These are phyloP conservation scores for Chorisops tibialis DNA, from an alignment of 2,888 invertebrate genomes.

Conservation along the genomic window DNA sequence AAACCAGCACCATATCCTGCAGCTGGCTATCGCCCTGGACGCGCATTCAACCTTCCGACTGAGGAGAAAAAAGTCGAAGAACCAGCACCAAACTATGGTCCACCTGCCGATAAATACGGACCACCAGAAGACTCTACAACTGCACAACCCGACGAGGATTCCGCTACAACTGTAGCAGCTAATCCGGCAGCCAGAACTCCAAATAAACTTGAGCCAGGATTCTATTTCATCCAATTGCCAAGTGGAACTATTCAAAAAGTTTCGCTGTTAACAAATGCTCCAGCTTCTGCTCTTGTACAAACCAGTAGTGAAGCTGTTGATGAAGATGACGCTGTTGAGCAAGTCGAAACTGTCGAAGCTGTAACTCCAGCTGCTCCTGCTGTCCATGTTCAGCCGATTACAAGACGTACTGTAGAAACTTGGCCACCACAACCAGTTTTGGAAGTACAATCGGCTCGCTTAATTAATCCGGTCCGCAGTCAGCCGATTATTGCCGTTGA, in stretches of 20 bases:
- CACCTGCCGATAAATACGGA: slow-evolving; percentile 22
- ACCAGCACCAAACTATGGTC: slow-evolving; percentile 6
- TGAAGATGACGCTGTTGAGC: not conserved
- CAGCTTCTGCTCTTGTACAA: not conserved
- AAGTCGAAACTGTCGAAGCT: not conserved
- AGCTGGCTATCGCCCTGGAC: slow-evolving; percentile 41
- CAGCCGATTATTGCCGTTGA: slow-evolving; percentile 7
- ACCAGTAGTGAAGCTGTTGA: slow-evolving; percentile 1
- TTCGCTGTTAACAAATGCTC: slow-evolving; percentile 10
- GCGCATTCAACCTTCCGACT: slow-evolving; percentile 40
- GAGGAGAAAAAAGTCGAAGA: slow-evolving; percentile 31
- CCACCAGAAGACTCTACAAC: slow-evolving; percentile 15
- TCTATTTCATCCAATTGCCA: slow-evolving; percentile 19
- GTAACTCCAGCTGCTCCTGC: not conserved
- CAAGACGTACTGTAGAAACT: not conserved
- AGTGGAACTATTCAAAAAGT: slow-evolving; percentile 13
- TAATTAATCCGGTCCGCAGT: not conserved
- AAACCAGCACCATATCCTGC: slow-evolving; percentile 40
- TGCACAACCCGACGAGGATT: slow-evolving; percentile 1
- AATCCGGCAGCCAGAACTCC: not conserved
- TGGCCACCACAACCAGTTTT: slow-evolving; percentile 7
- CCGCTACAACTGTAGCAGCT: not conserved
- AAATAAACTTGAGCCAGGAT: slow-evolving; percentile 9
- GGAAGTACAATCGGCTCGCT: not conserved
- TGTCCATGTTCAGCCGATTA: not conserved